phyloP scores from a whole-genome alignment of 2,113 vertebrate genomes.

The Rhinogobius similis region DNA sequence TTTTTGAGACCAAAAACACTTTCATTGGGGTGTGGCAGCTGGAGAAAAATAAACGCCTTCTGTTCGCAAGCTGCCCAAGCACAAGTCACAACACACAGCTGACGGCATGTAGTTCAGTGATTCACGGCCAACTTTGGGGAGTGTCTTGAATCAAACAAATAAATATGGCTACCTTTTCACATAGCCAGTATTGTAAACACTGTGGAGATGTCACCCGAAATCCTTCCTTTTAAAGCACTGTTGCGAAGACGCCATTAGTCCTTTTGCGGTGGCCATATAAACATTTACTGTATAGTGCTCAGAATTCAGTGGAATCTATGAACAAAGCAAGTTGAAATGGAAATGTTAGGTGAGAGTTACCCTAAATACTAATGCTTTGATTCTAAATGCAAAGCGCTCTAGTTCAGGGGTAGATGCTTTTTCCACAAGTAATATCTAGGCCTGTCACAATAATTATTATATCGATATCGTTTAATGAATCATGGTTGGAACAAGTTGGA shows the following conservation, averaged over 20 bases:
- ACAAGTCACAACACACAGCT: constrained; percentile 81
- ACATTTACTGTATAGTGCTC: constrained; percentile 54
- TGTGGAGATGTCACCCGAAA: constrained; percentile 9
- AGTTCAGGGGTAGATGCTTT: background rate
- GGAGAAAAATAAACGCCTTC: constrained; percentile 77
- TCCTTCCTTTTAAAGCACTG: constrained; percentile 31
- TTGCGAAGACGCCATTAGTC: constrained; percentile 14
- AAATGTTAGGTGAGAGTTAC: background rate
- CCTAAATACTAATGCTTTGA: background rate
- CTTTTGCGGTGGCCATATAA: constrained; percentile 55
- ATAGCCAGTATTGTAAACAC: constrained; percentile 24
- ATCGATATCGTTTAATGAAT: too few species aligned
- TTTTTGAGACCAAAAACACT: constrained; percentile 70
- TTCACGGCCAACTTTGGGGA: constrained; percentile 69
- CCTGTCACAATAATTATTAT: too few species aligned
- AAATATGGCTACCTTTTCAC: constrained; percentile 31
- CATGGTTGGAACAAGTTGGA: too few species aligned
- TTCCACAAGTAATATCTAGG: background rate
- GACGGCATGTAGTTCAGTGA: constrained; percentile 63
- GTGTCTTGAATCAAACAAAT: constrained; percentile 52
- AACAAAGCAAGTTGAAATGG: background rate
- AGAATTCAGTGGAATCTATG: background rate
- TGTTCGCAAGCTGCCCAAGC: constrained; percentile 65
- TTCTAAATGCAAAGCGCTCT: background rate
- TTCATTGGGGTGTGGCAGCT: constrained; percentile 79